phyloP scores from a whole-genome alignment of 2,888 invertebrate genomes.

The Euproctis similis region DNA sequence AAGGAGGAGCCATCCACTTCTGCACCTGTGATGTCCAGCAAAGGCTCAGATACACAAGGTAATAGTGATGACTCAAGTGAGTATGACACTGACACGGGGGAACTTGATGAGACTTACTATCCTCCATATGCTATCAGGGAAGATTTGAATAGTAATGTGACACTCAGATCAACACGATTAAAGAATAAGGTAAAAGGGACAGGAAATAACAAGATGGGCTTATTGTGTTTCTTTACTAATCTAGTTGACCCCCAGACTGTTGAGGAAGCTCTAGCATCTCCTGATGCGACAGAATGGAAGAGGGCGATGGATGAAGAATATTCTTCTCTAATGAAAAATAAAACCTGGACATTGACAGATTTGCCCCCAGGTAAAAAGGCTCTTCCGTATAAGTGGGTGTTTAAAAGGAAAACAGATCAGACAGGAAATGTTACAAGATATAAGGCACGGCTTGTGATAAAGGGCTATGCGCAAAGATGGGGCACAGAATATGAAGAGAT shows the following conservation, averaged over 20 bases:
- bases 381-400: slow-evolving; percentile 4
- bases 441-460: slow-evolving; percentile 1
- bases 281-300: too few species aligned
- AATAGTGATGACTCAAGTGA: background rate
- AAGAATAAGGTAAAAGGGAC: too few species aligned
- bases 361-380: slow-evolving; percentile 1
- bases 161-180: too few species aligned
- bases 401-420: slow-evolving; percentile 1
- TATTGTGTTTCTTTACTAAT: too few species aligned
- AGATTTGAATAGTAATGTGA: too few species aligned
- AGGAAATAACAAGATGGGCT: too few species aligned
- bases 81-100: background rate
- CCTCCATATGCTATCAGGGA: background rate
- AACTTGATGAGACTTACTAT: background rate
- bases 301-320: too few species aligned
- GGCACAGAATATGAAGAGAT: background rate
- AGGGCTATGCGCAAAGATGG: background rate
- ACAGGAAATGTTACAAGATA: background rate
- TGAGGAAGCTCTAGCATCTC: too few species aligned
- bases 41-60: background rate
- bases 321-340: slow-evolving; percentile 3
- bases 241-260: too few species aligned
- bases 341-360: slow-evolving; percentile 2
- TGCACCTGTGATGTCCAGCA: background rate
- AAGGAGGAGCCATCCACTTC: too few species aligned